Evolutionary conservation across 1,140 invertebrate genomes (phyloP).

Genomic region (Neotoxoptera formosana): DNA sequence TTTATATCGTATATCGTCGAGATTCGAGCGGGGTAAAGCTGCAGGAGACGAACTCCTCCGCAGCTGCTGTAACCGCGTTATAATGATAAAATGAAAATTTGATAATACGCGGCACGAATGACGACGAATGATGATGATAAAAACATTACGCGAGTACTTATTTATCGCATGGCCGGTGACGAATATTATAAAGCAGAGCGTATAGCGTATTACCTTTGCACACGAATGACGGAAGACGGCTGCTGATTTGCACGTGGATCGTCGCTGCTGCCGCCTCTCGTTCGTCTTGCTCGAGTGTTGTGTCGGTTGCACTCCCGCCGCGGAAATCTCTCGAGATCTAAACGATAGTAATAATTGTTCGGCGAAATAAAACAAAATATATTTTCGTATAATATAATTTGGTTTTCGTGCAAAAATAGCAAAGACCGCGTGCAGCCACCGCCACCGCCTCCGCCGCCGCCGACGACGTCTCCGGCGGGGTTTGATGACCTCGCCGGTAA

Average conservation of each 20-base stretch:
- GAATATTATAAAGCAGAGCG: neutral
- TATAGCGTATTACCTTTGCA: no score
- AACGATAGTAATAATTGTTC: neutral
- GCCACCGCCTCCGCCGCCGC: no score
- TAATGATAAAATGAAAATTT: neutral
- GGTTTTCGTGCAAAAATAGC: neutral
- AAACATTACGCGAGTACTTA: neutral
- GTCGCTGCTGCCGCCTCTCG: neutral
- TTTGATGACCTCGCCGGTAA: constrained; percentile 43
- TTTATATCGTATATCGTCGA: no score
- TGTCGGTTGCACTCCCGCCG: neutral
- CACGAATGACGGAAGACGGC: neutral
- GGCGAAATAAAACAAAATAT: neutral
- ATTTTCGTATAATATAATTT: neutral
- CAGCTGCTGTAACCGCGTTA: neutral
- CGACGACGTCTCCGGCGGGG: neutral
- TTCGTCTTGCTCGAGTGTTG: neutral
- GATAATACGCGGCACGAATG: neutral
- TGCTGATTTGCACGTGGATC: neutral
- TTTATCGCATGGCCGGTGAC: neutral
- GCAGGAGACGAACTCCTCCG: neutral
- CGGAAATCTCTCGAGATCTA: neutral
- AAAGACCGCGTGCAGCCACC: neutral
- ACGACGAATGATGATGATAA: neutral
- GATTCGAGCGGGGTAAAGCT: neutral